Evolutionary conservation across 2,113 vertebrate genomes (phyloP), one percentile per base, ranked within the genome.

Genomic region (Sylvilagus bachmani): DNA sequence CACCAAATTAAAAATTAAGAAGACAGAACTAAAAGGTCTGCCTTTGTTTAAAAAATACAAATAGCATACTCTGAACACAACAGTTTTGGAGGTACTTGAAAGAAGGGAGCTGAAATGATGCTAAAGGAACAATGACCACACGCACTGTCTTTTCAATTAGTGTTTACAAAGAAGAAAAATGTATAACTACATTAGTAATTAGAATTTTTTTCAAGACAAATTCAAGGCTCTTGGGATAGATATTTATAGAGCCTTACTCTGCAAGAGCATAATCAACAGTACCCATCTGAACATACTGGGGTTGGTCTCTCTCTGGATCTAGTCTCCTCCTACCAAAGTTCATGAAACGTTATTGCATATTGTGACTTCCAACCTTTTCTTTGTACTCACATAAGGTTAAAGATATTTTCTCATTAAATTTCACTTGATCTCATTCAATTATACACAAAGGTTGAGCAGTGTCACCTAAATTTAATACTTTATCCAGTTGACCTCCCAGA

Each of bases 341-440:
- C 58, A 86, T 53, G 29, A 87, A 94, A 14, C 14, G 58, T 31
- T 75, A 58, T 12, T 51, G 49, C 4, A 81, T 38, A 66, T 66
- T 80, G 1, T 73, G 36, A 96, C 74, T 33, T 25, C 44, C 49
- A 87, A 75, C 10, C 36, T 87, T 25, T 69, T 10, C 13, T 58
- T 58, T 58, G 19, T 58, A 58, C 5, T 73, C n/a, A 64, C 29
- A 79, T 51, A 22, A 86, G 24, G 75, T 21, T 22, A 31, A 62
- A 94, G 16, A 53, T 70, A 9, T 64, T 79, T 64, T 67, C 36
- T 73, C 61, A n/a, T 33, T 12, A 62, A 61, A 80, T 93, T 89
- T 86, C 58, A 93, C 29, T 86, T 93, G 61, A 75, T 64, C 24
- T 79, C 49, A 69, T 74, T 31, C 84, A 95, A 53, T 75, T 86